phyloP scores from a whole-genome alignment of 2,113 vertebrate genomes.

The Alaudala cheleensis region DNA sequence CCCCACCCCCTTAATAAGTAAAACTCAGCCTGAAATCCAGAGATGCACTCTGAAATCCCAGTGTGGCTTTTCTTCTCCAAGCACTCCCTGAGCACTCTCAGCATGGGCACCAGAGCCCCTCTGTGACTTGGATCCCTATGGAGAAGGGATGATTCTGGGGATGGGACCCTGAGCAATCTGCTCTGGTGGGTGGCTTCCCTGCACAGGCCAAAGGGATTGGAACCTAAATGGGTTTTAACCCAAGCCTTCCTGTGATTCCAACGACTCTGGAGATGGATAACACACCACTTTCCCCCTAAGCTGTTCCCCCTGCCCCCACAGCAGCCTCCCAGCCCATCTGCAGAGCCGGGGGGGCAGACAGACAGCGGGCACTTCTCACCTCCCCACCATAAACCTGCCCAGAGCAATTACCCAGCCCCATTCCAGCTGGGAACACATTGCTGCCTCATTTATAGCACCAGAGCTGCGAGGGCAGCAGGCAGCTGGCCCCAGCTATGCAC shows the following conservation, averaged over 20 bases:
- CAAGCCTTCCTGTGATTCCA: not conserved
- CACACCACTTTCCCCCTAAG: fast-evolving
- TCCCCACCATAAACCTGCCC: constrained; percentile 80
- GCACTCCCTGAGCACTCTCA: not conserved
- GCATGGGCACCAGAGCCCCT: not conserved
- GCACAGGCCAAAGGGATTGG: no score
- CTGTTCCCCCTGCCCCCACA: not conserved
- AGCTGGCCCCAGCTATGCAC: not conserved
- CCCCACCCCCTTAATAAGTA: fast-evolving
- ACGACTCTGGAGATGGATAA: not conserved
- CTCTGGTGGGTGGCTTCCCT: not conserved
- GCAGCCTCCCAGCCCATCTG: not conserved
- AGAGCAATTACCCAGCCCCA: constrained; percentile 68
- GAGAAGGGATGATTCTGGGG: not conserved
- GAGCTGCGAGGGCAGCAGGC: constrained; percentile 22
- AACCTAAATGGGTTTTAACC: not conserved
- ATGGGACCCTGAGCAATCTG: not conserved
- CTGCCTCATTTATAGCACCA: constrained; percentile 67
- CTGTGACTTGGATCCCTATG: fast-evolving
- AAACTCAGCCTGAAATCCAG: not conserved
- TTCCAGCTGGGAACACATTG: constrained; percentile 48
- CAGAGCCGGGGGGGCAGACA: not conserved
- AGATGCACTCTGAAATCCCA: not conserved
- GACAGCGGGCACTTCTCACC: constrained; percentile 74
- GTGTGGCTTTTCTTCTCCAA: not conserved